Base-by-base conservation (phyloP, 2,113 vertebrate species). In the Aptenodytes patagonicus region DNA sequence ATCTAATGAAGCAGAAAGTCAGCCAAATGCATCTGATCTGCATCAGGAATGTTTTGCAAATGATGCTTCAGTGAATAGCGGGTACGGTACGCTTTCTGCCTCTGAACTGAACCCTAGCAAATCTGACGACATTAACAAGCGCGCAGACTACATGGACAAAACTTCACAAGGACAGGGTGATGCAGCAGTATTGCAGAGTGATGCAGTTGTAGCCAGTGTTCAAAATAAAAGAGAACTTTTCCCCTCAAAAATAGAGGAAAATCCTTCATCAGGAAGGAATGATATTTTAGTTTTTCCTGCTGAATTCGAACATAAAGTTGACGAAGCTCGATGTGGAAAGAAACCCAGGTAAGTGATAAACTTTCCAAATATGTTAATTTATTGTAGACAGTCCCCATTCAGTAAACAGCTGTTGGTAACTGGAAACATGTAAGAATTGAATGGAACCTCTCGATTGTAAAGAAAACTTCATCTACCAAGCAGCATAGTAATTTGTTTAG, bases 11-110 rank as follows among this genome's bases (percentile, higher is more conserved):
- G 70, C 93, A 6, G 93, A 97, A 44, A 78, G 51, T 47, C 98
- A 87, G 51, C 90, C 89, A 4, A 97, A 97, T 6, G 52, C 87
- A 3, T 44, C 75, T 4, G 42, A 79, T 5, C 95, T 51, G 14
- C 96, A 71, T 31, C 93, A 92, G 38, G 98, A 97, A 60, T 97
- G 98, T 51, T 97, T 31, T 32, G 93, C 90, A 6, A 97, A 98
- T 16, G 98, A 98, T 5, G 96, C 95, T 54, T 98, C 98, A 0
- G 81, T 98, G 97, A 99, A 97, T 96, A 99, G 99, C 2, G 99
- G 99, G 0, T 99, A 99, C 49, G 99, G 98, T 13, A 99, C 99
- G 2, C 97, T 98, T 25, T 98, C 98, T 31, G n/a, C 98, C 29
- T 98, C 98, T 3, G 98, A 99, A 26, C 94, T 97, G 19, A 97